These are phyloP conservation scores for Heliconius nattereri DNA, from an alignment of 1,140 invertebrate genomes.

Conservation along the genomic window DNA sequence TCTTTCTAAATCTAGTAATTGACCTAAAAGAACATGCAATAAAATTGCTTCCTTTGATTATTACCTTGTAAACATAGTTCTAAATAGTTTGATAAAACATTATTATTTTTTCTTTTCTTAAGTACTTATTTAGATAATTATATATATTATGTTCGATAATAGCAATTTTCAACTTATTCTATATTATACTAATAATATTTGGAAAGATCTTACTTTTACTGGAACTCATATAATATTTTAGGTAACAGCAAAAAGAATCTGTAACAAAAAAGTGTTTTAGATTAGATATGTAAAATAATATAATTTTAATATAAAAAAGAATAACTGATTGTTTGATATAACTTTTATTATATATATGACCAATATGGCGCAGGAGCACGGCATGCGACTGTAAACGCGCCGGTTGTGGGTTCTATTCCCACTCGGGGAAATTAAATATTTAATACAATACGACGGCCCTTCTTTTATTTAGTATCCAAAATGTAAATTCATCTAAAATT, in stretches of 20 bases:
- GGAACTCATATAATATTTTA: constrained; percentile 45
- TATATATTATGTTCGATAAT: neutral
- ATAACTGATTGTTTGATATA: no score
- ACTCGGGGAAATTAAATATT: no score
- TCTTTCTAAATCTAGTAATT: neutral
- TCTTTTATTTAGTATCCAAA: no score
- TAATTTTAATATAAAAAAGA: neutral
- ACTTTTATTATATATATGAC: no score
- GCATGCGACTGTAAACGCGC: no score
- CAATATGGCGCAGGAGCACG: no score
- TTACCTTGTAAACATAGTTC: constrained; percentile 12
- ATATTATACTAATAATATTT: constrained; percentile 41
- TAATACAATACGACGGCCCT: no score
- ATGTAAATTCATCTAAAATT: no score
- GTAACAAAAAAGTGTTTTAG: constrained; percentile 49
- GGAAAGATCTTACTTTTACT: constrained; percentile 71
- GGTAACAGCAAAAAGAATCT: constrained; percentile 54
- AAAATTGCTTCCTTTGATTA: neutral
- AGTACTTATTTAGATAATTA: neutral
- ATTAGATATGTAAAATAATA: neutral
- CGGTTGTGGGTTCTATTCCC: no score
- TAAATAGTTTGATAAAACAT: no score
- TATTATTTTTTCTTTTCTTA: neutral
- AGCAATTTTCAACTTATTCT: constrained; percentile 12
- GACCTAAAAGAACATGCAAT: neutral